Evolutionary conservation across 2,113 vertebrate genomes (phyloP).

Genomic region (Pygoscelis adeliae): DNA sequence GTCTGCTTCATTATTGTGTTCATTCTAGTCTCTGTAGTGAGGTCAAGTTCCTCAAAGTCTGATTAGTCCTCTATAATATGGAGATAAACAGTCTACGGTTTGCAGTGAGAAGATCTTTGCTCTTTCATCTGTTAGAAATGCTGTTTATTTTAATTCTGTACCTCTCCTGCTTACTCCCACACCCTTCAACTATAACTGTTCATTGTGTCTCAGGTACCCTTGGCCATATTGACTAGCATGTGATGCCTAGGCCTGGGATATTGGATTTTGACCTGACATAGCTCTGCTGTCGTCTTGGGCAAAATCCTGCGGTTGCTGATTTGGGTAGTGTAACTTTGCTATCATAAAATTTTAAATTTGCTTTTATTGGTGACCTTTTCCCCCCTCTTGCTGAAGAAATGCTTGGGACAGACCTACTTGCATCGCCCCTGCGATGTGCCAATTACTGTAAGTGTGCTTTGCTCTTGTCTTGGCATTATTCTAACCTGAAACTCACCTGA

Average conservation of each 20-base stretch:
- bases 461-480: background rate
- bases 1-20: background rate
- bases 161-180: background rate
- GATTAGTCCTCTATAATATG: background rate
- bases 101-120: background rate
- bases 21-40: no score
- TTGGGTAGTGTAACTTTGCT: background rate
- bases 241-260: background rate
- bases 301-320: background rate
- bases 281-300: background rate
- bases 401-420: background rate
- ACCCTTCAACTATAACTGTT: background rate
- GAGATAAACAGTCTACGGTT: background rate
- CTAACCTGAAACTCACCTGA: background rate
- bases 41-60: background rate
- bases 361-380: background rate
- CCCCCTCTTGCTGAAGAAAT: background rate
- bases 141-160: background rate
- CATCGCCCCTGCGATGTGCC: background rate
- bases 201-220: no score
- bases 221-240: background rate
- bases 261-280: background rate
- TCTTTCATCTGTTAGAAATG: background rate
- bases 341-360: background rate
- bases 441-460: background rate